Evolutionary conservation across 2,888 invertebrate species (phyloP).

Genomic region (Acleris cristana): DNA sequence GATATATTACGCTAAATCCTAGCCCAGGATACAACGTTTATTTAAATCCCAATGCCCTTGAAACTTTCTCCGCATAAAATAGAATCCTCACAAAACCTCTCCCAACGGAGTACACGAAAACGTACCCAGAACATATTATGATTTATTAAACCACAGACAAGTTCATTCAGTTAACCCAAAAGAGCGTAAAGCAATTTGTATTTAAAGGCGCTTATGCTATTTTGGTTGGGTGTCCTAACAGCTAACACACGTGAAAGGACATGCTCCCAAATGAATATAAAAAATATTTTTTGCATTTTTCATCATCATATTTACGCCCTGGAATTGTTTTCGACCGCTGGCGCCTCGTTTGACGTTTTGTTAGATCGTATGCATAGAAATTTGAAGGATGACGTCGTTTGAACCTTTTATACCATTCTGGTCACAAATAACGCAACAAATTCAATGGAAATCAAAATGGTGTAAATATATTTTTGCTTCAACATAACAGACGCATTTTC

Average conservation of each 20-base stretch:
- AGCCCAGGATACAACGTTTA: neutral
- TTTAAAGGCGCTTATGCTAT: constrained; percentile 16
- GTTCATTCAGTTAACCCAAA: constrained; percentile 21
- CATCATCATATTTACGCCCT: constrained; percentile 34
- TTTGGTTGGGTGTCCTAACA: constrained; percentile 32
- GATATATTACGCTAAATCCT: too few species aligned
- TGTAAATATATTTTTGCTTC: too few species aligned
- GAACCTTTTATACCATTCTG: neutral
- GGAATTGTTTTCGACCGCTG: constrained; percentile 34
- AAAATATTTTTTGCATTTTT: constrained; percentile 36
- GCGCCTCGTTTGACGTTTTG: constrained; percentile 44
- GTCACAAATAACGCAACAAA: too few species aligned
- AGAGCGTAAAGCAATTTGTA: neutral
- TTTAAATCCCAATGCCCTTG: constrained; percentile 3
- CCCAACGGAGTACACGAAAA: constrained; percentile 46
- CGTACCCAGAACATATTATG: constrained; percentile 56
- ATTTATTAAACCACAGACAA: constrained; percentile 60
- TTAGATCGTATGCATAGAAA: constrained; percentile 23
- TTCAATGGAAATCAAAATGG: too few species aligned
- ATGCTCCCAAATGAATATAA: constrained; percentile 35
- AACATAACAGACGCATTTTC: too few species aligned
- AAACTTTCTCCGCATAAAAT: constrained; percentile 16
- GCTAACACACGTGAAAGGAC: constrained; percentile 45
- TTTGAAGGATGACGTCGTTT: constrained; percentile 1
- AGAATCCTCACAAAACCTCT: constrained; percentile 63